Percentiles rank a stretch among this genome's conserved stretches.
Evolutionary conservation across 2,797 vertebrate genomes (phyloP).

Genomic region (Balearica regulorum): DNA sequence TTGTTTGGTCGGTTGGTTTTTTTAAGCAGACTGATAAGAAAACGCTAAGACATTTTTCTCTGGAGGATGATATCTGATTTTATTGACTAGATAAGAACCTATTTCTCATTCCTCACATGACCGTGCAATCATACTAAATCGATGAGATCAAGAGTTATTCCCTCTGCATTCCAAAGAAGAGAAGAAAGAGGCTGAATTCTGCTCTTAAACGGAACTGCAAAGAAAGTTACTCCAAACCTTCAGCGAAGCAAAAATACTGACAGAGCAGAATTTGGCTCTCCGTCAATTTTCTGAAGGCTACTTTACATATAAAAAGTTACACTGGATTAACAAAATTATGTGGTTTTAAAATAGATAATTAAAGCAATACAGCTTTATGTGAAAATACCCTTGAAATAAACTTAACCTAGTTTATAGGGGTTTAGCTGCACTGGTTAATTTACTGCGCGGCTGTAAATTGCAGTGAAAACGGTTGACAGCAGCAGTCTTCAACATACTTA

Average conservation of each 20-base stretch:
- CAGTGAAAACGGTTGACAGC: constrained; percentile 35
- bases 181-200: background rate
- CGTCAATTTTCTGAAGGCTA: constrained; percentile 39
- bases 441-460: constrained; percentile 56
- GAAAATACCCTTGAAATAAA: constrained; percentile 64
- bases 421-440: constrained; percentile 51
- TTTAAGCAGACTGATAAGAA: background rate
- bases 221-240: background rate
- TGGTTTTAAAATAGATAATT: constrained; percentile 62
- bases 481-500: background rate
- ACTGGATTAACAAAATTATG: constrained; percentile 59
- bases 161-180: background rate
- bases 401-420: constrained; percentile 44
- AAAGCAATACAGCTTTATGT: constrained; percentile 59
- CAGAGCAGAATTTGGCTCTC: background rate
- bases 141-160: background rate
- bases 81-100: background rate
- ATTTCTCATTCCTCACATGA: background rate
- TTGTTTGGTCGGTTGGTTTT: background rate
- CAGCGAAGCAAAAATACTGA: background rate
- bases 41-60: background rate
- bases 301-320: constrained; percentile 66
- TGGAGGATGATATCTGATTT: background rate
- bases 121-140: background rate
- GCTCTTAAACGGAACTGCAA: background rate